phyloP scores from a whole-genome alignment of 2,797 vertebrate species.

The Sebastes umbrosus region DNA sequence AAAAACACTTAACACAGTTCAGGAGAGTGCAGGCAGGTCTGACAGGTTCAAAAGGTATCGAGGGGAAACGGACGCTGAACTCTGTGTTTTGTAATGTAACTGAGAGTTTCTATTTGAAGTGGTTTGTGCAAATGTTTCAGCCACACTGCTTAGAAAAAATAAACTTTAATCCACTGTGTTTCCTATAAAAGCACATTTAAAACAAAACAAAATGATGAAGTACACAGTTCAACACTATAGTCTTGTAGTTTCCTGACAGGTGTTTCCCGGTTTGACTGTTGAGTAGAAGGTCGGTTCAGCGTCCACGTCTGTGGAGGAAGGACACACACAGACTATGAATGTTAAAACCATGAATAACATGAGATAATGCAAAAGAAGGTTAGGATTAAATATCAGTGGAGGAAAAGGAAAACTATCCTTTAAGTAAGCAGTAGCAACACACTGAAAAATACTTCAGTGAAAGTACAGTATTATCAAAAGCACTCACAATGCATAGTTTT shows the following conservation, averaged over 20 bases:
- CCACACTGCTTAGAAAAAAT: too few species aligned
- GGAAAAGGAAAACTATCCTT: neutral
- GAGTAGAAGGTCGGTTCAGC: slow-evolving; percentile 16
- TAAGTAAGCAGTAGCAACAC: neutral
- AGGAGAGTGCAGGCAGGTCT: neutral
- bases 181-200: neutral
- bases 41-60: too few species aligned
- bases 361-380: neutral
- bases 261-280: neutral
- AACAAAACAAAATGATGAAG: neutral
- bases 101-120: neutral
- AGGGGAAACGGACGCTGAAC: too few species aligned
- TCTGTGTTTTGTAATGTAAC: too few species aligned
- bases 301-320: slow-evolving; percentile 7
- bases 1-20: too few species aligned
- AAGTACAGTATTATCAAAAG: too few species aligned
- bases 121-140: neutral
- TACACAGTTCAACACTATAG: neutral
- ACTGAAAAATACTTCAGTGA: too few species aligned
- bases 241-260: neutral
- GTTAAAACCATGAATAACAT: neutral
- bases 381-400: neutral
- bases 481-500: too few species aligned
- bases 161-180: neutral
- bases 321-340: neutral